Conservation (phyloP, 1,140 invertebrate genomes). For the Drosophila eugracilis region DNA sequence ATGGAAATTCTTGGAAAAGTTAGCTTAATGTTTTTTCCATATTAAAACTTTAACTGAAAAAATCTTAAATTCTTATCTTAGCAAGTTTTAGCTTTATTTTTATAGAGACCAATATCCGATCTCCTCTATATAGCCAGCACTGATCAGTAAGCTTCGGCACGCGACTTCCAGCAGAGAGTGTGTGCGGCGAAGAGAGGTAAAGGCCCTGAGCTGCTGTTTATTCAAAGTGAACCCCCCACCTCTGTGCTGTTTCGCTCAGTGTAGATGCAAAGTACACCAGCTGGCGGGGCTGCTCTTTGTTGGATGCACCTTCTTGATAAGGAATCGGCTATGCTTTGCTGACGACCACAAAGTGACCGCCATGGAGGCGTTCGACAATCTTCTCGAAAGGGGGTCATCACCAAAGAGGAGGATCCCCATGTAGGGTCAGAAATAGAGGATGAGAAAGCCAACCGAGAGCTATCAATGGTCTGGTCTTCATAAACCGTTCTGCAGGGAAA, state of each 20-base stretch:
- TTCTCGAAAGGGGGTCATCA: neutral
- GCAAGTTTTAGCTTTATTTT: too few relatives aligned
- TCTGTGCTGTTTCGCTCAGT: constrained; percentile 40
- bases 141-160: constrained; percentile 1
- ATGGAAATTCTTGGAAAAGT: neutral
- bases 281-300: constrained; percentile 22
- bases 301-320: constrained; percentile 57
- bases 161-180: constrained; percentile 8
- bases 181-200: neutral
- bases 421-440: constrained; percentile 18
- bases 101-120: neutral
- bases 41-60: too few relatives aligned
- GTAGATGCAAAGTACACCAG: constrained; percentile 49
- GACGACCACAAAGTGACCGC: constrained; percentile 63
- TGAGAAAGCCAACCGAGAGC: constrained; percentile 11
- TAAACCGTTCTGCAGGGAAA: constrained; percentile 2
- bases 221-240: neutral
- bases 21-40: too few relatives aligned
- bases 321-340: neutral
- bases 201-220: constrained; percentile 4
- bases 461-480: constrained; percentile 8
- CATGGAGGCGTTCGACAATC: constrained; percentile 12
- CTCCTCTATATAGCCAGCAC: neutral
- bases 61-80: too few relatives aligned
- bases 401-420: neutral